Percentiles rank a stretch among this genome's conserved stretches.
Evolutionary conservation across 2,888 invertebrate species (phyloP).

Genomic region (Argyresthia goedartella): DNA sequence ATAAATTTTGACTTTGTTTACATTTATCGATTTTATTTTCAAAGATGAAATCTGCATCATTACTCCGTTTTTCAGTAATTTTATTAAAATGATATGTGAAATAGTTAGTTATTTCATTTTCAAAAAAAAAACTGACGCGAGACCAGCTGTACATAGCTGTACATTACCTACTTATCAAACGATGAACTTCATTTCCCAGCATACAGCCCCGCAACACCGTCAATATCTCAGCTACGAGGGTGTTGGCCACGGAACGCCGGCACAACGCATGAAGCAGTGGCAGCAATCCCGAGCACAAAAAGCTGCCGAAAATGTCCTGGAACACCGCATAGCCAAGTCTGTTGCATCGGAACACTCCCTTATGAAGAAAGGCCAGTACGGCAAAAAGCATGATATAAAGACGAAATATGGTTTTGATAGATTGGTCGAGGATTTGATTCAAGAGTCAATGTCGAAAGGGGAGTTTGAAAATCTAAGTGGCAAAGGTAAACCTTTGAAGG

Average conservation of each 20-base stretch:
- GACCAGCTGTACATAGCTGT: too few relatives aligned
- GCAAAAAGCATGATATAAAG: slow-evolving; percentile 78
- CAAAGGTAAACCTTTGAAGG: slow-evolving; percentile 83
- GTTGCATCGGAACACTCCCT: slow-evolving; percentile 73
- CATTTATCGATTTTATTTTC: too few relatives aligned
- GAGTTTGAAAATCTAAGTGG: slow-evolving; percentile 90
- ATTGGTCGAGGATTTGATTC: slow-evolving; percentile 91
- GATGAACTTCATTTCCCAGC: slow-evolving; percentile 48
- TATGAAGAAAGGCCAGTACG: slow-evolving; percentile 72
- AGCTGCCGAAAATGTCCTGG: slow-evolving; percentile 75
- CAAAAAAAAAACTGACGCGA: neutral
- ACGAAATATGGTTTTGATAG: slow-evolving; percentile 89
- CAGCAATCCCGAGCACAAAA: slow-evolving; percentile 75
- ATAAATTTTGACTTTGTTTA: too few relatives aligned
- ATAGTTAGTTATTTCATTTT: too few relatives aligned
- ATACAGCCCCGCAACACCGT: slow-evolving; percentile 90
- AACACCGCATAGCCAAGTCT: slow-evolving; percentile 75
- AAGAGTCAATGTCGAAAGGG: slow-evolving; percentile 90
- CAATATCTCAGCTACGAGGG: slow-evolving; percentile 87
- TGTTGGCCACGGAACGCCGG: slow-evolving; percentile 82
- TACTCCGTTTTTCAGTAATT: too few relatives aligned
- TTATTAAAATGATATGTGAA: too few relatives aligned
- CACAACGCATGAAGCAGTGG: slow-evolving; percentile 84
- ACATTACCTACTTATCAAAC: neutral
- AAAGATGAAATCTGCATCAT: too few relatives aligned